phyloP scores from a whole-genome alignment of 2,797 vertebrate species.

The Neomorphus geoffroyi region DNA sequence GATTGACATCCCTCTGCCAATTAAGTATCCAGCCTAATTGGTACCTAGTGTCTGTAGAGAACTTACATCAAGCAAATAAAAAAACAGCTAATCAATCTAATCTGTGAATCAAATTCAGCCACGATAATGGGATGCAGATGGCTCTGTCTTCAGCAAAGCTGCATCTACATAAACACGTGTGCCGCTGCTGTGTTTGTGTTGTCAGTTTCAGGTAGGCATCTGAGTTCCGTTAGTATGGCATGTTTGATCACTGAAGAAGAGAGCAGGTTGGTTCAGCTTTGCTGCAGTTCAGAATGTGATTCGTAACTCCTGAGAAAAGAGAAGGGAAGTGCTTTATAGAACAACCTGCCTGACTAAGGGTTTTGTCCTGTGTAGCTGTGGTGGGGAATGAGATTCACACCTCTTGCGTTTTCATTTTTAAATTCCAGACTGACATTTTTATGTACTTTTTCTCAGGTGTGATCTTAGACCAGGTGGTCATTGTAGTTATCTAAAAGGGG shows the following conservation, averaged over 20 bases:
- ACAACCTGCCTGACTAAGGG: background rate
- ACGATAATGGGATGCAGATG: background rate
- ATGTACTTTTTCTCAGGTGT: background rate
- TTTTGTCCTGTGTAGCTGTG: background rate
- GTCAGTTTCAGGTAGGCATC: background rate
- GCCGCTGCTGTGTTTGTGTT: background rate
- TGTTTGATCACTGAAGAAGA: background rate
- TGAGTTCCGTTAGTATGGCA: accelerated
- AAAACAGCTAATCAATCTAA: background rate
- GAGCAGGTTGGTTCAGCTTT: background rate
- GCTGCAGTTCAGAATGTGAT: background rate
- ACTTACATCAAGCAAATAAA: background rate
- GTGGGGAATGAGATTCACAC: background rate
- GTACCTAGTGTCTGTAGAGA: background rate
- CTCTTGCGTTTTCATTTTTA: background rate
- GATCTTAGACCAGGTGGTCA: background rate
- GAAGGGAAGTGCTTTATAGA: background rate
- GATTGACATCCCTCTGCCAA: background rate
- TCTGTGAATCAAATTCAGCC: background rate
- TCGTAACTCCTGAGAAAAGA: background rate
- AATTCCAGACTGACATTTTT: background rate
- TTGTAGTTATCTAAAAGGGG: background rate
- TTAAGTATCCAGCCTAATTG: slow-evolving; percentile 12
- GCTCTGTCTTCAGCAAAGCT: background rate
- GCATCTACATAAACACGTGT: background rate